phyloP scores from a whole-genome alignment of 2,797 vertebrate genomes.

The Clamator glandarius region DNA sequence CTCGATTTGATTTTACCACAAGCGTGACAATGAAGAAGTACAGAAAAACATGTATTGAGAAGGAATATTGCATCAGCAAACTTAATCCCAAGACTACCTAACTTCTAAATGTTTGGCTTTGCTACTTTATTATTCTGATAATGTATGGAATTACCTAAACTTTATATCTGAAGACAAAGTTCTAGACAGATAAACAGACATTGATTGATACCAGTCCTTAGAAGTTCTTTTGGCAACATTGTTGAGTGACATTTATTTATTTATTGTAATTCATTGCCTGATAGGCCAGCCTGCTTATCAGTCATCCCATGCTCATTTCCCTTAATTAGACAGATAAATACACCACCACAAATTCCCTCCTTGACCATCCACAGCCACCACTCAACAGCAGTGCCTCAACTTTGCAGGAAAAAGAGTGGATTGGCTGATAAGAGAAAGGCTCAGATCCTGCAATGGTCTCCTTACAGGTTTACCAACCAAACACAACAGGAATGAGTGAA shows the following conservation, averaged over 20 bases:
- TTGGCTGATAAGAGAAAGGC: conserved; percentile 64
- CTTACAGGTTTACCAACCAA: conserved; percentile 66
- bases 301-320: conserved; percentile 65
- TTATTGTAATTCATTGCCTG: conserved; percentile 62
- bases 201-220: conserved; percentile 46
- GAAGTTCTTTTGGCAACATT: conserved; percentile 32
- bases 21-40: not conserved
- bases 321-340: conserved; percentile 53
- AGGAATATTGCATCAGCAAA: not conserved
- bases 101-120: not conserved
- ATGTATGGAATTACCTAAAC: not conserved
- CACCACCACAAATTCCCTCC: conserved; percentile 74
- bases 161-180: conserved; percentile 12
- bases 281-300: conserved; percentile 72
- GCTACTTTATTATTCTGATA: conserved; percentile 16
- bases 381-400: conserved; percentile 49
- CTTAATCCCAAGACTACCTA: not conserved
- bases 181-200: conserved; percentile 50
- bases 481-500: conserved; percentile 57
- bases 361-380: conserved; percentile 72
- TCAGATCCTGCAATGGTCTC: conserved; percentile 56
- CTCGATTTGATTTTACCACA: not conserved
- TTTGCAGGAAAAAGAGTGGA: conserved; percentile 59
- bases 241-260: conserved; percentile 17
- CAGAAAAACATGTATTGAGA: not conserved